These are phyloP conservation scores for Dastarcus helophoroides DNA, from an alignment of 2,888 invertebrate genomes.

Conservation along the genomic window DNA sequence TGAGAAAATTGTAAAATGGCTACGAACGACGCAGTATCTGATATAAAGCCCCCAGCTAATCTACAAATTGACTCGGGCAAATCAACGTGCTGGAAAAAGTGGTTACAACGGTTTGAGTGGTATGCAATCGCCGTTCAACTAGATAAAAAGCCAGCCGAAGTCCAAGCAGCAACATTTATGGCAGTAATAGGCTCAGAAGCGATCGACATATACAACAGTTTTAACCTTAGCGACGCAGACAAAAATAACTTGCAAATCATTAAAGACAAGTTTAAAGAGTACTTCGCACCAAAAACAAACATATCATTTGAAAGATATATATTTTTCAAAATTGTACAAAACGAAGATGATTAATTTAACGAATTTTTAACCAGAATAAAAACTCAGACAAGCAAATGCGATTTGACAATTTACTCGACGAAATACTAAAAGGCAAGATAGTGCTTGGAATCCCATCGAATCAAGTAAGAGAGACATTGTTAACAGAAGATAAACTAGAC, in stretches of 20 bases:
- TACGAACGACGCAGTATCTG: no score
- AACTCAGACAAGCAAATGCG: conserved; percentile 11
- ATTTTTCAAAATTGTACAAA: conserved; percentile 18
- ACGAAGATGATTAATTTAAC: conserved; percentile 13
- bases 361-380: conserved; percentile 14
- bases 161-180: conserved; percentile 15
- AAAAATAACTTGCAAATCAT: conserved; percentile 10
- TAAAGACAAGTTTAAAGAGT: conserved; percentile 15
- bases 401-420: conserved; percentile 12
- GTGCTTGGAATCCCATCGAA: conserved; percentile 12
- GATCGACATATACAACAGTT: conserved; percentile 12
- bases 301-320: conserved; percentile 16
- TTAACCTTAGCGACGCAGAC: conserved; percentile 11
- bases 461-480: conserved; percentile 9
- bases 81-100: conserved; percentile 11
- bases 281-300: conserved; percentile 17
- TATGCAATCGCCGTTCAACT: conserved; percentile 13
- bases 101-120: conserved; percentile 14
- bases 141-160: conserved; percentile 11
- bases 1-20: no score
- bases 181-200: conserved; percentile 12
- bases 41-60: no score
- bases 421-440: conserved; percentile 13
- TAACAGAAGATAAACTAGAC: conserved; percentile 8
- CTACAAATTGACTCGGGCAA: conserved; percentile 5